These are phyloP conservation scores for Clarias pachynema DNA, from an alignment of 2,797 vertebrate genomes.

Conservation along the genomic window DNA sequence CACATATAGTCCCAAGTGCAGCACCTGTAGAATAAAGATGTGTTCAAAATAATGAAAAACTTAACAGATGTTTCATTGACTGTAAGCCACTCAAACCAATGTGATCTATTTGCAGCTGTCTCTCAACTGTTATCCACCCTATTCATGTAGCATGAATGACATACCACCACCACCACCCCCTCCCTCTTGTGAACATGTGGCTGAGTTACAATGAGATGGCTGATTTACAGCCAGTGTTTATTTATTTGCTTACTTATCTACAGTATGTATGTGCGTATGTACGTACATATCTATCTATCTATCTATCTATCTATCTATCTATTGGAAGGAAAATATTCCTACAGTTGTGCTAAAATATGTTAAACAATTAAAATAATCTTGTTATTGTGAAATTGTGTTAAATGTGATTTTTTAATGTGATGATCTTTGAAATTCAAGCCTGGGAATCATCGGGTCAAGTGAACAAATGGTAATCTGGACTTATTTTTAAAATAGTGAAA, in stretches of 20 bases:
- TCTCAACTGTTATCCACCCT: constrained; percentile 53
- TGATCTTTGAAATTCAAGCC: neutral
- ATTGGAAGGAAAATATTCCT: neutral
- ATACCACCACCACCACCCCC: constrained; percentile 38
- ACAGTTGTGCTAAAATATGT: neutral
- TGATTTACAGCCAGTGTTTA: constrained; percentile 50
- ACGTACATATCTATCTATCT: constrained; percentile 1
- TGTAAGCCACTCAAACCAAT: constrained; percentile 44
- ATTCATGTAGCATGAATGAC: constrained; percentile 62
- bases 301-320: neutral
- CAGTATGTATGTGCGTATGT: neutral
- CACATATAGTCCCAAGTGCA: constrained; percentile 9
- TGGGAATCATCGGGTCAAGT: neutral
- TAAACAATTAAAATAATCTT: no score
- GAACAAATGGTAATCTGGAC: neutral
- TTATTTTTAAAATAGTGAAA: constrained; percentile 8
- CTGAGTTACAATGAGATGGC: constrained; percentile 8
- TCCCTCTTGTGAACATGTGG: constrained; percentile 20
- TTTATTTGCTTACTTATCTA: neutral
- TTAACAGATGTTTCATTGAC: constrained; percentile 38
- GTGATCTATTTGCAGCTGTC: constrained; percentile 50
- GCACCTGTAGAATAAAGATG: neutral
- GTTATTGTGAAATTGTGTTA: no score
- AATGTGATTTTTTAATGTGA: neutral
- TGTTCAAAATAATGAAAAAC: constrained; percentile 34